phyloP scores from a whole-genome alignment of 2,797 vertebrate genomes.

The Halcyon leucocephala region DNA sequence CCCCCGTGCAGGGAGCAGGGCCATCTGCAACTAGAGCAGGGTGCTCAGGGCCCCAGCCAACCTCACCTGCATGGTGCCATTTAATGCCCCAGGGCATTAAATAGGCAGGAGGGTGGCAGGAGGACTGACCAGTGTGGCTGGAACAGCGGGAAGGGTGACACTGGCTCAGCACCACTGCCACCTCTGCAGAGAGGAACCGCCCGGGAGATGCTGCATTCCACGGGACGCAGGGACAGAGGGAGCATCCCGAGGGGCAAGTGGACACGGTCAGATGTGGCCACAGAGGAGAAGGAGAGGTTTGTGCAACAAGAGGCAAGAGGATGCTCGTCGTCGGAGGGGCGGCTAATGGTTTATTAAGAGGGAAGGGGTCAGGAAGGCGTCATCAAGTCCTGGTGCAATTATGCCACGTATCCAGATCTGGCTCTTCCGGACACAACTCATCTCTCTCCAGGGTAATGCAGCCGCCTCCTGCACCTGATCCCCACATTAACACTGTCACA shows the following conservation, averaged over 20 bases:
- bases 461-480: slow-evolving; percentile 58
- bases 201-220: background rate
- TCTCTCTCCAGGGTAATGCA: slow-evolving; percentile 61
- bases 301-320: background rate
- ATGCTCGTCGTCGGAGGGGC: background rate
- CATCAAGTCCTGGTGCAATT: slow-evolving; percentile 12
- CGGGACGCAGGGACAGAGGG: background rate
- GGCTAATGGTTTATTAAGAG: background rate
- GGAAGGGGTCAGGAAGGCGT: slow-evolving; percentile 13
- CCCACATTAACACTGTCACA: slow-evolving; percentile 63
- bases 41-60: too few relatives aligned
- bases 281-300: background rate
- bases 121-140: background rate
- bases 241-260: background rate
- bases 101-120: background rate
- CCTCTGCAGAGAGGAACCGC: background rate
- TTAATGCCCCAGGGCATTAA: background rate
- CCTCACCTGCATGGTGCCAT: too few relatives aligned
- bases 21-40: too few relatives aligned
- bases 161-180: background rate
- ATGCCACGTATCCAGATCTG: background rate
- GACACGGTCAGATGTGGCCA: background rate
- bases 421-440: slow-evolving; percentile 35
- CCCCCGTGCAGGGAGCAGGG: background rate
- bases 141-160: background rate